phyloP scores from a whole-genome alignment of 2,113 vertebrate genomes.

The Rhegmatorhina hoffmannsi region DNA sequence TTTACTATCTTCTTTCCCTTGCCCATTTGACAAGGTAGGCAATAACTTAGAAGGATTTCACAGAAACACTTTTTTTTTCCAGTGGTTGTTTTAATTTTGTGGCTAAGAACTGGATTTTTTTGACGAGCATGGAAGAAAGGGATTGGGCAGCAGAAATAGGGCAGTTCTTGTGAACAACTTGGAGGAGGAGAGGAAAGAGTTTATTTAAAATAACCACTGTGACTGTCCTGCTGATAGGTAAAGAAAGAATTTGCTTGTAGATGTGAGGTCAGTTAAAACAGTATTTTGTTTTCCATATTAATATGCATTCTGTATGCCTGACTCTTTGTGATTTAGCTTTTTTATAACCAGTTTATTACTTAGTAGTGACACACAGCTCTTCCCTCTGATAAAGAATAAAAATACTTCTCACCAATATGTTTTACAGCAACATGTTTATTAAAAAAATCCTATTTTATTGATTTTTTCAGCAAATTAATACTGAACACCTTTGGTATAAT shows the following conservation, averaged over 20 bases:
- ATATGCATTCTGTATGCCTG: background rate
- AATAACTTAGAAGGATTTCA: background rate
- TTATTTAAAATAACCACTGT: background rate
- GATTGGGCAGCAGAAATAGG: background rate
- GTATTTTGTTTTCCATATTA: background rate
- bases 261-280: background rate
- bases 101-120: background rate
- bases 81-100: background rate
- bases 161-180: background rate
- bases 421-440: background rate
- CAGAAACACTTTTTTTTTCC: background rate
- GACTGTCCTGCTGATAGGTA: background rate
- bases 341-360: background rate
- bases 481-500: background rate
- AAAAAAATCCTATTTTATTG: background rate
- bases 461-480: slow-evolving; percentile 23
- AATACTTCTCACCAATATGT: background rate
- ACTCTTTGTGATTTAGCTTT: background rate
- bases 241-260: background rate
- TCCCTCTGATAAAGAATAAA: background rate
- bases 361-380: background rate
- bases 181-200: background rate
- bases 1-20: background rate
- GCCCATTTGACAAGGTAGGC: background rate
- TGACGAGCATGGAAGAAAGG: background rate